These are phyloP conservation scores for Drosophila prolongata DNA, from an alignment of 2,888 invertebrate species.

Conservation along the genomic window DNA sequence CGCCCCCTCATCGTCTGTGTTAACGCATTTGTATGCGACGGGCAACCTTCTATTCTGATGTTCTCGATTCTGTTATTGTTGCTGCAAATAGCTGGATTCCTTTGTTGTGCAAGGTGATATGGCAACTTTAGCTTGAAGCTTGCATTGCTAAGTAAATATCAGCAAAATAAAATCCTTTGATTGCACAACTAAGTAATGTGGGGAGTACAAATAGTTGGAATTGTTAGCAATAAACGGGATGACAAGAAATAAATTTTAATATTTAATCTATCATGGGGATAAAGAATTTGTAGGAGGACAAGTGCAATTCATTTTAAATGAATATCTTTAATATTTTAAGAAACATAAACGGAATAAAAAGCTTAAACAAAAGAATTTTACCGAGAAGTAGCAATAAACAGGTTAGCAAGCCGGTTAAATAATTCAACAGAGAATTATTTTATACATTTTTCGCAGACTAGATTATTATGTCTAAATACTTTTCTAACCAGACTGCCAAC, in stretches of 20 bases:
- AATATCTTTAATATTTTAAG: too few relatives aligned
- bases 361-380: too few relatives aligned
- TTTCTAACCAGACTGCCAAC: background rate
- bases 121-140: conserved; percentile 25
- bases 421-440: too few relatives aligned
- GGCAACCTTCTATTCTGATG: conserved; percentile 19
- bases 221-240: background rate
- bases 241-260: conserved; percentile 11
- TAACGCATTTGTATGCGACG: conserved; percentile 32
- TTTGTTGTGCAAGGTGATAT: conserved; percentile 22
- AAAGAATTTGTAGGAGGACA: too few relatives aligned
- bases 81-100: conserved; percentile 10
- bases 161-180: conserved; percentile 23
- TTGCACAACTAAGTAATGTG: conserved; percentile 18
- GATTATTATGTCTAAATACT: too few relatives aligned
- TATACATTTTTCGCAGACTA: too few relatives aligned
- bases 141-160: conserved; percentile 26
- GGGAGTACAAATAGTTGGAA: background rate
- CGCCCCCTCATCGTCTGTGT: conserved; percentile 13
- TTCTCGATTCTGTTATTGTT: conserved; percentile 43
- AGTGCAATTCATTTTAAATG: too few relatives aligned
- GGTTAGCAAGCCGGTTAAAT: too few relatives aligned
- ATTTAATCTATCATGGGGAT: background rate
- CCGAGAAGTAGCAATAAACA: too few relatives aligned
- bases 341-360: too few relatives aligned